These are phyloP conservation scores for Drosophila atripex DNA, from an alignment of 2,888 invertebrate genomes.

Conservation along the genomic window DNA sequence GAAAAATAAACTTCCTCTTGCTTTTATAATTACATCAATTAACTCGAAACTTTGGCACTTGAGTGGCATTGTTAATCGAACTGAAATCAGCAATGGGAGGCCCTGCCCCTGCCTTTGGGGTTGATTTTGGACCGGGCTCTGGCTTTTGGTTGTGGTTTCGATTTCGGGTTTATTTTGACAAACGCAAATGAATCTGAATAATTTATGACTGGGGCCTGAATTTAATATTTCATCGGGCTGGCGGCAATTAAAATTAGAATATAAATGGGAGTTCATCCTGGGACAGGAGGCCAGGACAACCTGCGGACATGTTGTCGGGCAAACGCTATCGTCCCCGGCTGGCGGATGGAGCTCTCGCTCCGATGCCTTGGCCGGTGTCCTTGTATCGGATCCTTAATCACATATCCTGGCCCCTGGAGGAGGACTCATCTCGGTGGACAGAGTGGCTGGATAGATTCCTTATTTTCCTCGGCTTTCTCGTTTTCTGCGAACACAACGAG, in stretches of 20 bases:
- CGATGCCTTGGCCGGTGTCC: constrained; percentile 65
- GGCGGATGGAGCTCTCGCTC: constrained; percentile 50
- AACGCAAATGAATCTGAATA: constrained; percentile 42
- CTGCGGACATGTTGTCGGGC: constrained; percentile 40
- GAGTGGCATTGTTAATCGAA: constrained; percentile 11
- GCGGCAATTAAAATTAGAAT: constrained; percentile 48
- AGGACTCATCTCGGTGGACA: constrained; percentile 37
- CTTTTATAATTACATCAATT: constrained; percentile 30
- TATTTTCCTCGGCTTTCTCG: constrained; percentile 54
- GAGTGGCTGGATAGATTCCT: constrained; percentile 49
- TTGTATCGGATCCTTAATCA: constrained; percentile 62
- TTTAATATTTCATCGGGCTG: constrained; percentile 43
- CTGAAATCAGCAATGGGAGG: constrained; percentile 12
- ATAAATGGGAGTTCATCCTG: constrained; percentile 25
- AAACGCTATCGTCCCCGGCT: constrained; percentile 67
- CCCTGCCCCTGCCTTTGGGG: background rate
- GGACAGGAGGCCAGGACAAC: background rate
- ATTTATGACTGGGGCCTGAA: constrained; percentile 34
- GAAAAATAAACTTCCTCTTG: constrained; percentile 3
- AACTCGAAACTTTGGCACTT: constrained; percentile 25
- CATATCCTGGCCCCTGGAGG: constrained; percentile 74
- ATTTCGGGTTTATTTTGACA: constrained; percentile 39
- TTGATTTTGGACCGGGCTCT: background rate
- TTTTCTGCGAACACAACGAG: constrained; percentile 61
- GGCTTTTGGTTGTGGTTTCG: constrained; percentile 26